Base-by-base conservation (phyloP, 2,113 vertebrate genomes). In the Ascaphus truei region DNA sequence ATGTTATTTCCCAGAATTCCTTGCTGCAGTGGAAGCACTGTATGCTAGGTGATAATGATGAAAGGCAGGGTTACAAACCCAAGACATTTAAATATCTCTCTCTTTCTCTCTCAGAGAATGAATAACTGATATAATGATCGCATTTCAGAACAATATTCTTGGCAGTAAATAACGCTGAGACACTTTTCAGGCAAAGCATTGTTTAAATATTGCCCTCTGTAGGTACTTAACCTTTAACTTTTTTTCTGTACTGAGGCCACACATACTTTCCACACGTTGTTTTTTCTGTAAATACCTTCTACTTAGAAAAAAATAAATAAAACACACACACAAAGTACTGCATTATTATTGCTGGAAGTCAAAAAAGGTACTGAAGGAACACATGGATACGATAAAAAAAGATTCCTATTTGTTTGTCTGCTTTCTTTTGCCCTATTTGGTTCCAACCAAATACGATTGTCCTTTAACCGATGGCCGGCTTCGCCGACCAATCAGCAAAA, bases 161-260 rank as follows among this genome's bases (percentile, higher is more conserved):
- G 47, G 47, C 45, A 27, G 57, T 71, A 69, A 60, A 60, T 60
- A 36, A 20, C 30, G 5, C 31, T 18, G 22, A n/a, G 34, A 41
- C 26, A 61, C 13, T 71, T n/a, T 61, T 57, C 67, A 61, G 56
- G 55, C 66, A 68, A 31, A 9, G 11, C 23, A 2, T 34, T 16
- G 12, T 60, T 37, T 41, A 50, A 56, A 52, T n/a, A 36, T 12
- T 30, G 23, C 7, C 41, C 56, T 61, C 25, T 36, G 37, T 52
- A 60, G 67, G 67, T 71, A 71, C 57, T 71, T 71, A 71, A 71
- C 67, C 67, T 37, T 52, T 71, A 36, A 51, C 57, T 34, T 57
- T 9, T 61, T 18, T 37, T 58, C n/a, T 25, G 55, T 39, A 12
- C 53, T 31, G 57, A 37, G 67, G 45, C 56, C 57, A 41, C 3